phyloP scores from a whole-genome alignment of 2,888 invertebrate species.

The Nomada lathburiana region DNA sequence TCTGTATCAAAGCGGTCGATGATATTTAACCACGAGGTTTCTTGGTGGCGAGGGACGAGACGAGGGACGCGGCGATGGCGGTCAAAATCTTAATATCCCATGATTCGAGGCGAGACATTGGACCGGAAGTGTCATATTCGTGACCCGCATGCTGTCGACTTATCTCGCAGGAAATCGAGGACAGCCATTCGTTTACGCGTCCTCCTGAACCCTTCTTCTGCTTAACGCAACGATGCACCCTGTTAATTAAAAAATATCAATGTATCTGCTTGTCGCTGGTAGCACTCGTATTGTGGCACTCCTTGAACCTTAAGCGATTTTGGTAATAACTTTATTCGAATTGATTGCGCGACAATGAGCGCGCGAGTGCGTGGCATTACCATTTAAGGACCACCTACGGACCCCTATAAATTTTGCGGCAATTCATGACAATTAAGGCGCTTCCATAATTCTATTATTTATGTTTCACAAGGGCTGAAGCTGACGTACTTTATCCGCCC shows the following conservation, averaged over 20 bases:
- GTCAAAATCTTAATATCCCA: constrained; percentile 18
- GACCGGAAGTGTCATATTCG: constrained; percentile 73
- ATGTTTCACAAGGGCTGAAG: constrained; percentile 54
- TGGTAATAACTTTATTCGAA: constrained; percentile 54
- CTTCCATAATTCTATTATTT: constrained; percentile 73
- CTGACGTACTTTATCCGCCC: constrained; percentile 54
- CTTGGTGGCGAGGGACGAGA: neutral
- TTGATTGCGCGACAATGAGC: constrained; percentile 43
- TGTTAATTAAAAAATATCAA: constrained; percentile 46
- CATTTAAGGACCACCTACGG: constrained; percentile 67
- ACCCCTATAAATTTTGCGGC: constrained; percentile 72
- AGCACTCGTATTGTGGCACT: constrained; percentile 32
- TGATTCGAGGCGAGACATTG: constrained; percentile 23
- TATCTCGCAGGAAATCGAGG: constrained; percentile 59
- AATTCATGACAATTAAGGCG: constrained; percentile 78
- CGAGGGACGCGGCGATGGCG: neutral
- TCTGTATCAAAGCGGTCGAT: constrained; percentile 6
- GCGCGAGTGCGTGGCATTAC: constrained; percentile 16
- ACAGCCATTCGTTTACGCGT: constrained; percentile 18
- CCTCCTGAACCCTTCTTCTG: constrained; percentile 10
- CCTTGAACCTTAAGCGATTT: constrained; percentile 32
- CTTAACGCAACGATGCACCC: constrained; percentile 3
- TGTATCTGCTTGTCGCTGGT: neutral
- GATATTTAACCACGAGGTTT: constrained; percentile 7
- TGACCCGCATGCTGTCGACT: constrained; percentile 71